phyloP scores from a whole-genome alignment of 2,797 vertebrate genomes.

The Microchirus variegatus region DNA sequence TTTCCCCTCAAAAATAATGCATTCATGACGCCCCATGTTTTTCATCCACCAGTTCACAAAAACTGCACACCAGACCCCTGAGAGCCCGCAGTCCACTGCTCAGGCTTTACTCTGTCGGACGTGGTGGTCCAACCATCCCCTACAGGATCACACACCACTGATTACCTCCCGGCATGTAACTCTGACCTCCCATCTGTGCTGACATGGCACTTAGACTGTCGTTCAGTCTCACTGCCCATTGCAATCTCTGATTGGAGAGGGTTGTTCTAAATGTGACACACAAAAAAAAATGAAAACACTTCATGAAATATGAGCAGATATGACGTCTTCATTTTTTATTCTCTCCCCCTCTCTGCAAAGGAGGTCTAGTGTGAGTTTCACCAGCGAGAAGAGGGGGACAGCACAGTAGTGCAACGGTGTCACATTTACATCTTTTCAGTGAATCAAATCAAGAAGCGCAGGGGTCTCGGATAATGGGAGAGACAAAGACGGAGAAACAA shows the following conservation, averaged over 20 bases:
- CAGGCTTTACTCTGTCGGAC: conserved; percentile 34
- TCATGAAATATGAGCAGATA: conserved; percentile 7
- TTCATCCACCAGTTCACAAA: conserved; percentile 19
- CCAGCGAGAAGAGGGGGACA: conserved; percentile 22
- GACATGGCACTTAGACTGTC: conserved; percentile 35
- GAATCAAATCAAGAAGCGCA: conserved; percentile 32
- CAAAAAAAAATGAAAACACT: conserved; percentile 4
- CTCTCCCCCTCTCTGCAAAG: background rate
- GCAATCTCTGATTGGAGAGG: conserved; percentile 21
- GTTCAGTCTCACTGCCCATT: conserved; percentile 30
- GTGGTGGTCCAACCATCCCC: conserved; percentile 23
- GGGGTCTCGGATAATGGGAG: conserved; percentile 35
- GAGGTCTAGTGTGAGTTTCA: conserved; percentile 14
- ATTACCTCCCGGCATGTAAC: conserved; percentile 37
- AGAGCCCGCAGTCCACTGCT: conserved; percentile 30
- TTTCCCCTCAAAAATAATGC: conserved; percentile 13
- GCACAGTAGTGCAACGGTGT: conserved; percentile 21
- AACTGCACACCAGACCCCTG: conserved; percentile 16
- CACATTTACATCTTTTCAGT: conserved; percentile 42
- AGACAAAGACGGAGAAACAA: conserved; percentile 32
- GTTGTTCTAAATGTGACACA: conserved; percentile 1
- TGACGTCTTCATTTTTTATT: conserved; percentile 1
- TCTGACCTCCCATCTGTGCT: conserved; percentile 49
- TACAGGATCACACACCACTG: conserved; percentile 37
- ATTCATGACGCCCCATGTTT: conserved; percentile 27